Conservation (phyloP, 2,113 vertebrate species). For the Neofelis nebulosa region DNA sequence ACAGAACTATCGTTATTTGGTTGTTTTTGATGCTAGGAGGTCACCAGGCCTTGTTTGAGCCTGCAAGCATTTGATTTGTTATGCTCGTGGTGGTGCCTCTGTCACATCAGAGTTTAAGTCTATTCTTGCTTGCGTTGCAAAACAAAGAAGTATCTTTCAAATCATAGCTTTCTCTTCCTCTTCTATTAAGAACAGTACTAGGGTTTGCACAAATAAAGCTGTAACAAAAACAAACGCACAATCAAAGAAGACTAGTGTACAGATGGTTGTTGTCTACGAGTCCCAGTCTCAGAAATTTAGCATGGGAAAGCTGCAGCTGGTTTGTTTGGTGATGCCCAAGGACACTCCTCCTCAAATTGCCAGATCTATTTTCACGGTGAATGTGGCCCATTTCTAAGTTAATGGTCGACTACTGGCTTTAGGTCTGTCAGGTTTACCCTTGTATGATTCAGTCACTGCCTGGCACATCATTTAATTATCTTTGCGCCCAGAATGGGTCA, state of each 20-base stretch:
- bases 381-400: background rate
- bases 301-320: background rate
- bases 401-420: background rate
- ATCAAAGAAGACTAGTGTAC: background rate
- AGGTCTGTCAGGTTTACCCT: background rate
- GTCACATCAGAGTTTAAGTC: background rate
- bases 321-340: background rate
- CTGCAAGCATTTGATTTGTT: background rate
- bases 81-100: background rate
- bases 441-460: background rate
- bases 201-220: background rate
- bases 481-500: background rate
- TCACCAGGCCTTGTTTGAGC: background rate
- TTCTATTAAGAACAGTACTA: conserved; percentile 24
- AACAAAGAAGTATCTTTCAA: background rate
- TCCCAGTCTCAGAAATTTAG: background rate
- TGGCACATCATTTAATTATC: background rate
- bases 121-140: background rate
- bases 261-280: background rate
- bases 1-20: background rate
- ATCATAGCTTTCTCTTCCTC: background rate
- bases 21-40: background rate
- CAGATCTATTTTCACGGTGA: background rate
- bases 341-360: background rate
- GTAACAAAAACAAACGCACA: background rate